These are phyloP conservation scores for Andrena camellia DNA, from an alignment of 2,888 invertebrate genomes.

Conservation along the genomic window DNA sequence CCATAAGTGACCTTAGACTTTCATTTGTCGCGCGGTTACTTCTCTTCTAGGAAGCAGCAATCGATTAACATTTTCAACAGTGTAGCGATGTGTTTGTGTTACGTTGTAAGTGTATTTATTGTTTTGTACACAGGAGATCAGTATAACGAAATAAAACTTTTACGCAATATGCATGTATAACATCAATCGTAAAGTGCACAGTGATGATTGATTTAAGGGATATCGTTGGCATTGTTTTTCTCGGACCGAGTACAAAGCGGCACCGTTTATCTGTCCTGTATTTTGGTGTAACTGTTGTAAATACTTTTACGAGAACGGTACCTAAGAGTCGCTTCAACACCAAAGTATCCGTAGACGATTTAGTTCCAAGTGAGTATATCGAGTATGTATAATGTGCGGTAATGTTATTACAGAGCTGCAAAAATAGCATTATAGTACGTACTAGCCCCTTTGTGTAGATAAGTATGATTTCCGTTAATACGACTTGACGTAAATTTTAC, in stretches of 20 bases:
- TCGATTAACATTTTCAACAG: conserved; percentile 27
- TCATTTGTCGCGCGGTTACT: conserved; percentile 32
- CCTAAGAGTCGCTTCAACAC: conserved; percentile 42
- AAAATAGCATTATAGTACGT: conserved; percentile 12
- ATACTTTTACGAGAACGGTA: conserved; percentile 32
- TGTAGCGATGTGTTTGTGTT: conserved; percentile 47
- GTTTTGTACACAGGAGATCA: conserved; percentile 56
- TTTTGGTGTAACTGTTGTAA: conserved; percentile 38
- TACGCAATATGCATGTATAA: conserved; percentile 46
- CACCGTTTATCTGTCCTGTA: conserved; percentile 15
- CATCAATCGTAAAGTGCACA: conserved; percentile 42
- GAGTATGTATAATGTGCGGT: conserved; percentile 25
- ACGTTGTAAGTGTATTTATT: conserved; percentile 58
- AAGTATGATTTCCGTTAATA: conserved; percentile 17
- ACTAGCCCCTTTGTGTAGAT: conserved; percentile 23
- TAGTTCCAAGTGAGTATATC: conserved; percentile 23
- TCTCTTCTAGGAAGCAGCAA: conserved; percentile 9
- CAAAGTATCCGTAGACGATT: conserved; percentile 43
- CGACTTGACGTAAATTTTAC: conserved; percentile 1
- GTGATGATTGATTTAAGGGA: conserved; percentile 43
- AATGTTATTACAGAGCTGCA: conserved; percentile 43
- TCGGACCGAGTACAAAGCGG: conserved; percentile 17
- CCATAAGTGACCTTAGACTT: conserved; percentile 30
- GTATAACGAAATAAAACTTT: conserved; percentile 50
- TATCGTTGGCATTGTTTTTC: conserved; percentile 50